A percentile compares a stretch with the other conserved stretches of the same genome.
Evolutionary conservation across 2,888 invertebrate genomes (phyloP).

Genomic region (Macropis europaea): DNA sequence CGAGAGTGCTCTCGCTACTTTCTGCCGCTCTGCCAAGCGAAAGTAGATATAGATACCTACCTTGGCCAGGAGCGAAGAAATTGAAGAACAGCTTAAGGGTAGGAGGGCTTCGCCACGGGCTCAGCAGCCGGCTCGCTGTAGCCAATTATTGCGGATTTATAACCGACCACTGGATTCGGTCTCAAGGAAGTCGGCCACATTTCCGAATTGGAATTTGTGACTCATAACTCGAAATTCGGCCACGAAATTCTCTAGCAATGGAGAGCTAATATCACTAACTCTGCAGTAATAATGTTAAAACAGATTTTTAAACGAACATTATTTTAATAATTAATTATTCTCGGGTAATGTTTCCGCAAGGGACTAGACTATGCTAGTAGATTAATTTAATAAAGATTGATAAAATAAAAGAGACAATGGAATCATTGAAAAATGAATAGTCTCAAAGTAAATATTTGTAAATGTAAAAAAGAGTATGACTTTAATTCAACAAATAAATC

Average conservation of each 20-base stretch:
- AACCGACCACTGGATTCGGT: slow-evolving; percentile 67
- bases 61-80: slow-evolving; percentile 63
- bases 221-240: slow-evolving; percentile 22
- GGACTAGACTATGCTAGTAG: too few relatives aligned
- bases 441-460: too few relatives aligned
- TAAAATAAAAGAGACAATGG: too few relatives aligned
- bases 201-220: slow-evolving; percentile 56
- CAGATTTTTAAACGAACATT: too few relatives aligned
- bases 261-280: neutral
- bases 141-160: slow-evolving; percentile 79
- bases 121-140: slow-evolving; percentile 67
- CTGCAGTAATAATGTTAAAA: too few relatives aligned
- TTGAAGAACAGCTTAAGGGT: slow-evolving; percentile 68
- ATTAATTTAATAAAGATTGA: too few relatives aligned
- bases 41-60: slow-evolving; percentile 51
- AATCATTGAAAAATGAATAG: too few relatives aligned
- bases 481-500: too few relatives aligned
- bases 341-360: too few relatives aligned
- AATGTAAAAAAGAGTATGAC: too few relatives aligned
- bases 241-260: slow-evolving; percentile 1
- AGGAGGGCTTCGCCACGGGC: slow-evolving; percentile 65
- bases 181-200: slow-evolving; percentile 44
- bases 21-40: slow-evolving; percentile 25
- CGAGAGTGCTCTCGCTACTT: slow-evolving; percentile 26
- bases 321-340: too few relatives aligned